A percentile compares a stretch with the other conserved stretches of the same genome.
These are phyloP conservation scores for Spea hammondii DNA, from an alignment of 2,797 vertebrate genomes.

Conservation along the genomic window DNA sequence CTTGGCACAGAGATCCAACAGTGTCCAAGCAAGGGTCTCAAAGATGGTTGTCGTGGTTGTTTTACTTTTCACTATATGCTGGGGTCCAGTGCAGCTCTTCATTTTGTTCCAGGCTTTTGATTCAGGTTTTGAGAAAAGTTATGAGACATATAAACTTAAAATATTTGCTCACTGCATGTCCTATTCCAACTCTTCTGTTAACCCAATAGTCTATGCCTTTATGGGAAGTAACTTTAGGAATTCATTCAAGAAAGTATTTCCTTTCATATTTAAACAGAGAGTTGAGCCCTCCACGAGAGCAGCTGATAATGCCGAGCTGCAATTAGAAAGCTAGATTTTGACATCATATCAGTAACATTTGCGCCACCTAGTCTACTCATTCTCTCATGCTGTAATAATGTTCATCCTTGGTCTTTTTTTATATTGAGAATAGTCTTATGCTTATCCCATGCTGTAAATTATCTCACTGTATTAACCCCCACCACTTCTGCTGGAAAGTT, in stretches of 20 bases:
- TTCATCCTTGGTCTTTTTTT: no score
- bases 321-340: slow-evolving; percentile 21
- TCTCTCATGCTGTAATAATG: no score
- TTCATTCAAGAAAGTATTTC: slow-evolving; percentile 70
- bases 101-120: slow-evolving; percentile 71
- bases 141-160: slow-evolving; percentile 70
- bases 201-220: slow-evolving; percentile 72
- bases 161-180: slow-evolving; percentile 78
- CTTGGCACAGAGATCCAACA: slow-evolving; percentile 62
- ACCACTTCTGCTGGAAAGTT: no score
- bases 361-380: no score
- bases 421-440: no score
- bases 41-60: slow-evolving; percentile 74
- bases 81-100: slow-evolving; percentile 72
- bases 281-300: slow-evolving; percentile 37
- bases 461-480: no score
- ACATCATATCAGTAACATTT: no score
- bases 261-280: slow-evolving; percentile 61
- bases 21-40: slow-evolving; percentile 64
- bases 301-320: slow-evolving; percentile 57
- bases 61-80: slow-evolving; percentile 67
- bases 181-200: slow-evolving; percentile 74
- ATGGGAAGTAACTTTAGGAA: slow-evolving; percentile 76
- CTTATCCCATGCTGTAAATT: no score
- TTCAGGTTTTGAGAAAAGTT: slow-evolving; percentile 59